Evolutionary conservation across 2,113 vertebrate genomes (phyloP), one percentile per base, ranked within the genome.

Genomic region (Furnarius figulus): DNA sequence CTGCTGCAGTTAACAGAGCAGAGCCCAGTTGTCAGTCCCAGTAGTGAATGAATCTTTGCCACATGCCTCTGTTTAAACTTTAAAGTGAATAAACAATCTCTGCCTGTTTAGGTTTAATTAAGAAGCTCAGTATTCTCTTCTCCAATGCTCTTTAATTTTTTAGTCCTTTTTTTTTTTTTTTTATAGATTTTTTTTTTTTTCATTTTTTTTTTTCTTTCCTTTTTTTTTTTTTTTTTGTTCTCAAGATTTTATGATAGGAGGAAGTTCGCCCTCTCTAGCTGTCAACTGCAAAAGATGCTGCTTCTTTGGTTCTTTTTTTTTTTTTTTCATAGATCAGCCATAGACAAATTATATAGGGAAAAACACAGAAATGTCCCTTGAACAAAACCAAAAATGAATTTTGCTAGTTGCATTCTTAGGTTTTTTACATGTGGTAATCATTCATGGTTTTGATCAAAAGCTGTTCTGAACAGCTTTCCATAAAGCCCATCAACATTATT

Each of bases 11-110:
- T 92, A 91, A 74, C 21, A 94, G 78, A 94, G 92, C 14, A 91
- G 56, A 85, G 62, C 21, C 14, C 12, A 73, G 40, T 81, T 93
- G 55, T 73, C 68, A 37, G 78, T 78, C 50, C 79, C 89, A 85
- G 49, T 50, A 89, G 78, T 44, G 31, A 74, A 91, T 50, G 90
- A 82, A 65, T 71, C 75, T 87, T 76, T 87, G 46, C 79, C 83
- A 73, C 50, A 82, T 82, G 70, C 70, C 66, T 96, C 73, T 86
- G 12, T 71, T 93, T 93, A 87, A 88, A 85, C 66, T 77, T 95
- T 94, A 85, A 94, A 91, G 50, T 79, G 59, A 91, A 53, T 59
- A 94, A 37, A 61, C 86, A 90, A 42, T 66, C 44, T 77, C 88
- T 95, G 44, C 30, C 58, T 55, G 63, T n/a, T n/a, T n/a, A n/a